Base-by-base conservation (phyloP, 2,888 invertebrate genomes). In the Flexamia atlantica region DNA sequence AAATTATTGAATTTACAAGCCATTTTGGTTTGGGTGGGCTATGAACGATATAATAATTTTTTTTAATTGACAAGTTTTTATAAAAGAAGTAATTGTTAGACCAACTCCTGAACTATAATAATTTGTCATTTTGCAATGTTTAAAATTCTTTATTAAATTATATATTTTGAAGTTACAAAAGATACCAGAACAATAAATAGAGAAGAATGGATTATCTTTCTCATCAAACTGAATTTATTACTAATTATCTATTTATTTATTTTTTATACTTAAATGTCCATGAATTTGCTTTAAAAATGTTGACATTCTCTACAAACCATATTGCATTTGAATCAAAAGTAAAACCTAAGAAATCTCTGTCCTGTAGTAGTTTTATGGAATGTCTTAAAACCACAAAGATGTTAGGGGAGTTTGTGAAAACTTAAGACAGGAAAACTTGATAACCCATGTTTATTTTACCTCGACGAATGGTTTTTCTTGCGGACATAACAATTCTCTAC, bases 341-440 rank as follows among this genome's bases (percentile, higher is more conserved):
- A 1, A 46, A 46, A n/a, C n/a, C n/a, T n/a, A n/a, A 14, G 46
- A 46, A 23, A 88, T 82, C 40, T 85, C 25, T n/a, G 64, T 64
- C 64, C 64, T 28, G 17, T 64, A 30, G 28, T 2, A 64, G 64
- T 28, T 64, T 23, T 23, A 57, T 23, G 25, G 14, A 10, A n/a
- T 12, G 50, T 17, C 17, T 57, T 12, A 20, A 30, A 64, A 30
- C 9, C 14, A 28, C 12, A 64, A 64, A 28, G 28, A 64, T 64
- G 64, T 64, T 64, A 30, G 30, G 23, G 23, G 23, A n/a, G 20
- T 9, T 53, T 5, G 2, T 20, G 20, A 23, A 23, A 53, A n/a
- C 20, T 5, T 5, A 53, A 53, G 23, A 20, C 20, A 53, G 20
- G 4, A 28, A 28, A 28, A 2, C 14, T 28, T 10, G 12, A 10